Base-by-base conservation (phyloP, 1,140 invertebrate genomes). In the Scaptomyza montana region DNA sequence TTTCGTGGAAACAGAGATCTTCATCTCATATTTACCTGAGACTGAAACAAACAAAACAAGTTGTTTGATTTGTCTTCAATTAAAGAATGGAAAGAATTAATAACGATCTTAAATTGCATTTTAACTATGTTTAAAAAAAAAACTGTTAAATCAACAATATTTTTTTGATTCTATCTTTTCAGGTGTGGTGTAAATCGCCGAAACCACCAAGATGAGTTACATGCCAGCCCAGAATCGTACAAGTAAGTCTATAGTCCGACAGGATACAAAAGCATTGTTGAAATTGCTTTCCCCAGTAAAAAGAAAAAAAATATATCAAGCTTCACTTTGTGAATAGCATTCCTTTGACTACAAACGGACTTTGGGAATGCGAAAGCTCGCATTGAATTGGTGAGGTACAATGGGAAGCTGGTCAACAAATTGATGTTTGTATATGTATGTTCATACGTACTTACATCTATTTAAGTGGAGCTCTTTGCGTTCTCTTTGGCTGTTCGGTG, bases 201-300 rank as follows among this genome's bases (percentile, higher is more conserved):
- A 77, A 90, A 90, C 90, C 87, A 92, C 93, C 93, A 96, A 96
- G 95, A 96, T 95, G 94, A 96, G 96, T 93, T 95, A 95, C 93
- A 95, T 96, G 94, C 94, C 95, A 87, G 93, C 95, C 79, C 95
- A 96, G 92, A 95, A 95, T 80, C 94, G 96, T 92, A 95, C 95
- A 89, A 96, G 95, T 96, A 93, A 95, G 95, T 95, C 80, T 77
- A n/a, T n/a, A 43, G 3, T n/a, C n/a, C n/a, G n/a, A n/a, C 10
- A 43, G 39, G 12, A 43, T 12, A 12, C 2, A n/a, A 0, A 43
- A 4, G 33, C 33, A 36, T 63, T 36, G 10, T 12, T 30, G 10
- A 56, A 36, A 36, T 36, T 36, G 1, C 7, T 36, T 36, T 36
- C 8, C 33, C 21, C 21, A 25, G 21, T 25, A 25, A 25, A 25